Percentiles rank a stretch among this genome's conserved stretches.
Evolutionary conservation across 2,113 vertebrate species (phyloP).

Genomic region (Rattus norvegicus): GRCr8 NC_086025.1:130220501-130221000

Average conservation of each 20-base stretch:
- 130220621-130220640: not conserved
- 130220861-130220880: not conserved
- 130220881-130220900: not conserved
- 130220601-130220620: not conserved
- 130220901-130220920: not conserved
- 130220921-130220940: not conserved
- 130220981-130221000: not conserved
- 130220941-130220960: not conserved
- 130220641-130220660: not conserved
- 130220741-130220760: not conserved
- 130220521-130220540: accelerated
- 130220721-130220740: not conserved
- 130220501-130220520: not conserved
- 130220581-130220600: not conserved
- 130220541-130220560: accelerated
- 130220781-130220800: not conserved
- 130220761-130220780: not conserved
- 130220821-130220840: not conserved
- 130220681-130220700: not conserved
- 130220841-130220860: not conserved
- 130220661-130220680: not conserved
- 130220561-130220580: accelerated
- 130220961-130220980: not conserved
- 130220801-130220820: accelerated
- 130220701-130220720: not conserved